A percentile compares a stretch with the other conserved stretches of the same genome.
Conservation (phyloP, 2,888 invertebrate genomes). For the Lycia hirtaria region DNA sequence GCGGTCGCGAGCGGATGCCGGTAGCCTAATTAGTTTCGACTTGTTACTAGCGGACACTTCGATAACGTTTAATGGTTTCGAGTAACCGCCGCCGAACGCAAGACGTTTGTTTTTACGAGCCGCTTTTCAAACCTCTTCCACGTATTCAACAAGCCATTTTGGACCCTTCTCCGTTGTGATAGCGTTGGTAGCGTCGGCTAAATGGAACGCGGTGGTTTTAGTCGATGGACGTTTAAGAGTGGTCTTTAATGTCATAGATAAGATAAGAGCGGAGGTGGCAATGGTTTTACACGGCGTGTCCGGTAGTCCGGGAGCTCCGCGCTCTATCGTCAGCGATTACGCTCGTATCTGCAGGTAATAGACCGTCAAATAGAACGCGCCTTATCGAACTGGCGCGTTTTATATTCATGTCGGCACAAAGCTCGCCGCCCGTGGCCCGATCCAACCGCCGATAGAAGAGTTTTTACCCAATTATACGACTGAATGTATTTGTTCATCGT, state of each 20-base stretch:
- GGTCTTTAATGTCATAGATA: constrained; percentile 63
- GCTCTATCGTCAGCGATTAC: not conserved
- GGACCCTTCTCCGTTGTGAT: not conserved
- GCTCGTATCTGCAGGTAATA: not conserved
- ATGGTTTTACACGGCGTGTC: constrained; percentile 35
- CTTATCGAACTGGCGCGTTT: constrained; percentile 26
- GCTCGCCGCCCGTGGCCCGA: constrained; percentile 12
- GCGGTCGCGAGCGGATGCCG: constrained; percentile 5
- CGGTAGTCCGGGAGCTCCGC: constrained; percentile 28
- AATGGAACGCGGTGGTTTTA: not conserved
- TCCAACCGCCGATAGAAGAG: constrained; percentile 4
- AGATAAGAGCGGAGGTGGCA: constrained; percentile 56
- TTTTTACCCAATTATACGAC: constrained; percentile 25
- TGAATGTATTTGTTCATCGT: constrained; percentile 21
- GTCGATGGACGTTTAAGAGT: constrained; percentile 49
- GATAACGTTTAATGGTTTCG: constrained; percentile 61
- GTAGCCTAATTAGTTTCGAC: constrained; percentile 62
- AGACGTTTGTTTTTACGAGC: constrained; percentile 55
- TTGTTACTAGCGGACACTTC: constrained; percentile 57
- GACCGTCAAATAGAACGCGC: constrained; percentile 18
- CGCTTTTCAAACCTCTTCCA: constrained; percentile 25
- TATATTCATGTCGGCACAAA: constrained; percentile 20
- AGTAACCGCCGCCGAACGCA: constrained; percentile 47
- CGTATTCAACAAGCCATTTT: constrained; percentile 1
- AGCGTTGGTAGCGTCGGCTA: not conserved